These are phyloP conservation scores for Shinisaurus crocodilurus DNA, from an alignment of 2,113 vertebrate genomes.

Conservation along the genomic window DNA sequence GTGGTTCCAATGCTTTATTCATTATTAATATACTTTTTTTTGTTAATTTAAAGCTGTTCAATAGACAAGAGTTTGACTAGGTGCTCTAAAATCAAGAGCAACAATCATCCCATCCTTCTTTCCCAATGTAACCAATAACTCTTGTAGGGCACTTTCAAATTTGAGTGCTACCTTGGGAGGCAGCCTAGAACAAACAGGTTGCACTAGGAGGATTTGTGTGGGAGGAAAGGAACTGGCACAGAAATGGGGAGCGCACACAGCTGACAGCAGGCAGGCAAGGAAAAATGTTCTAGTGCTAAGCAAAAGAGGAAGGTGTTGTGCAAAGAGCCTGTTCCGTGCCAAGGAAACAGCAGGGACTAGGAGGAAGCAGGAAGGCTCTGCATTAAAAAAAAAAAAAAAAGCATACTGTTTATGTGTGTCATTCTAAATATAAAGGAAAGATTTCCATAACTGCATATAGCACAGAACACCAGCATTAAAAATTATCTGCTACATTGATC, in stretches of 20 bases:
- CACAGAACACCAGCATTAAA: not conserved
- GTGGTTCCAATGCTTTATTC: not conserved
- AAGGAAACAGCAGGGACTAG: slow-evolving; percentile 2
- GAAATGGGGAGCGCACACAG: not conserved
- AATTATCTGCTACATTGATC: not conserved
- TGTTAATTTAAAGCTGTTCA: not conserved
- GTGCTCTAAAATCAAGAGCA: not conserved
- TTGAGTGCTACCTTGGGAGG: slow-evolving; percentile 10
- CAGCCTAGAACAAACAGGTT: slow-evolving; percentile 29
- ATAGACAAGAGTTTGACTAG: not conserved
- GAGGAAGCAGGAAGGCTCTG: not conserved
- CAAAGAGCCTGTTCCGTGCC: not conserved
- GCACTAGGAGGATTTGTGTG: slow-evolving; percentile 5
- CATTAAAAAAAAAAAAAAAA: not conserved
- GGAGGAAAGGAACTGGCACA: slow-evolving; percentile 6
- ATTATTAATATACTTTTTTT: not conserved
- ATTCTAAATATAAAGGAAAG: not conserved
- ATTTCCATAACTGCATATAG: not conserved
- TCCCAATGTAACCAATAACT: not conserved
- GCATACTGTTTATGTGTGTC: not conserved
- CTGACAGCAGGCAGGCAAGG: slow-evolving; percentile 13
- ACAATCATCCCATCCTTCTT: not conserved
- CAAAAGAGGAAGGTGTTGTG: not conserved
- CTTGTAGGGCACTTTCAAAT: not conserved
- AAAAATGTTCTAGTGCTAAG: not conserved